Evolutionary conservation across 2,797 vertebrate species (phyloP).

Genomic region (Pangasius mekongensis): DNA sequence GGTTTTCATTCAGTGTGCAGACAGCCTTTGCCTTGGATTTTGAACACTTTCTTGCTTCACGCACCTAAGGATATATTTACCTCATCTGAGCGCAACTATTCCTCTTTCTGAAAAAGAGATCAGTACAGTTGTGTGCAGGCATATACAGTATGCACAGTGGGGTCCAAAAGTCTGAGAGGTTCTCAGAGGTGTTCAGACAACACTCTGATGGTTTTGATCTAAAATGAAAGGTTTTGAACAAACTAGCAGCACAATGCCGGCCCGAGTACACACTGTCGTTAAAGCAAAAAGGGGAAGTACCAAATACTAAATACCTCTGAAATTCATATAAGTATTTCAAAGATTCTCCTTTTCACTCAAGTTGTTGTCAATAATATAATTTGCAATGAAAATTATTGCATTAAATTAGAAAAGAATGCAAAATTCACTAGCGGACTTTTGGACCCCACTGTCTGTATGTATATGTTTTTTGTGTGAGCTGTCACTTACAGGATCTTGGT

Average conservation of each 20-base stretch:
- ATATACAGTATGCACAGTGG: background rate
- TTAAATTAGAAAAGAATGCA: background rate
- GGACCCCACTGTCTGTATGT: background rate
- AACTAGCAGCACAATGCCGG: background rate
- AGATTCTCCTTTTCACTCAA: background rate
- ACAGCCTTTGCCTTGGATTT: too few relatives aligned
- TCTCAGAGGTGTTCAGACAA: background rate
- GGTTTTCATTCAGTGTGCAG: too few relatives aligned
- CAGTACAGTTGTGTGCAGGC: background rate
- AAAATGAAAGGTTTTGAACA: background rate
- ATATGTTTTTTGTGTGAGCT: background rate
- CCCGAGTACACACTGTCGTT: background rate
- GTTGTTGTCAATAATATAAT: background rate
- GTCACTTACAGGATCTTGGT: slow-evolving; percentile 88
- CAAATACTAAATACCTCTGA: background rate
- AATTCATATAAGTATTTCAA: background rate
- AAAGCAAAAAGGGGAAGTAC: background rate
- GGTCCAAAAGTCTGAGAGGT: background rate
- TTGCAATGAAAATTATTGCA: background rate
- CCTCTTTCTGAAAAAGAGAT: background rate
- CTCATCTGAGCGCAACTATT: too few relatives aligned
- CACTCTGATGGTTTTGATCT: background rate
- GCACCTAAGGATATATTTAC: too few relatives aligned
- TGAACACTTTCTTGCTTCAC: too few relatives aligned
- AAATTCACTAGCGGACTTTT: background rate